Base-by-base conservation (phyloP, 2,797 vertebrate genomes). In the Echiichthys vipera region DNA sequence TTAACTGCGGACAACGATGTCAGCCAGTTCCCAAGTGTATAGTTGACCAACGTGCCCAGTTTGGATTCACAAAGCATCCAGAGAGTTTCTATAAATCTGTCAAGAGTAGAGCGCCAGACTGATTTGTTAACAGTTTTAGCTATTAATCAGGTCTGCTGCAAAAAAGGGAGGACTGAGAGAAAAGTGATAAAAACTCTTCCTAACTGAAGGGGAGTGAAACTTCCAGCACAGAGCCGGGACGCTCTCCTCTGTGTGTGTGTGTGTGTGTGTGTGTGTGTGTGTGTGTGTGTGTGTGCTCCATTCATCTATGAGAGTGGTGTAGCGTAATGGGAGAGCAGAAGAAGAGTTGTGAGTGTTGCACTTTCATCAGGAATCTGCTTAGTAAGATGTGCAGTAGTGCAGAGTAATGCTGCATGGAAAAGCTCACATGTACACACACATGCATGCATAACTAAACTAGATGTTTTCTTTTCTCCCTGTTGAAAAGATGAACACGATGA, bases 321-420 rank as follows among this genome's bases (percentile, higher is more conserved):
- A 37, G 36, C 59, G 45, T 81, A 73, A 80, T 76, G 65, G 58
- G 47, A 84, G 73, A 65, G 72, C 70, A 75, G 54, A 70, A 45
- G 66, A 66, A 42, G 69, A 73, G 20, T 47, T 67, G 59, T 43
- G 49, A 84, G 77, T n/a, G 10, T 59, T 78, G 84, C 80, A 84
- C 84, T 85, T 76, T 84, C 75, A 81, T 82, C 82, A 80, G 61
- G 80, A 79, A 83, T 73, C 76, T 87, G 83, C 87, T 86, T 82
- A 85, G 82, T 85, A 82, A 88, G 83, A 86, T 51, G 74, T 54
- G 51, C 57, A 58, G 71, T 29, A 74, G 57, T 73, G 65, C 81
- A 39, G 81, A 59, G 72, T 61, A 53, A 47, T 25, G 36, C 54
- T 50, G 29, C 74, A 74, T 56, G 50, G 42, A 81, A 54, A 42